Evolutionary conservation across 2,113 vertebrate genomes (phyloP).

Genomic region (Dromas ardeola): DNA sequence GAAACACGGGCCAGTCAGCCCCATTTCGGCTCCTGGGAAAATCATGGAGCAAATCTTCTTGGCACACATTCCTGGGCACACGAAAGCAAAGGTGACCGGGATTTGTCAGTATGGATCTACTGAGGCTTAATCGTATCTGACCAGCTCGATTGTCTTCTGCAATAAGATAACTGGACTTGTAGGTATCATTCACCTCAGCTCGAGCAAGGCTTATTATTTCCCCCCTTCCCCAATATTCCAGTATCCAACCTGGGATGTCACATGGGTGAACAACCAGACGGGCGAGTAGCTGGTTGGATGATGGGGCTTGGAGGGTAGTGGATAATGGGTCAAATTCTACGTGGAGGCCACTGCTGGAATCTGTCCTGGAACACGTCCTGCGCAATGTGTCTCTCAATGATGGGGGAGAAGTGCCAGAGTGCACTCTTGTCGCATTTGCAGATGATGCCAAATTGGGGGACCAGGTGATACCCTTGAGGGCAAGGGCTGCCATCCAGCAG

Average conservation of each 20-base stretch:
- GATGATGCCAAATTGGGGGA: not conserved
- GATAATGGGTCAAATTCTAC: not conserved
- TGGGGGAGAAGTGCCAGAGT: not conserved
- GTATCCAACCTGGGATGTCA: not conserved
- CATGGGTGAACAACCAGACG: not conserved
- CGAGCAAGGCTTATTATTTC: not conserved
- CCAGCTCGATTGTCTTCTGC: not conserved
- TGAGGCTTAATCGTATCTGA: not conserved
- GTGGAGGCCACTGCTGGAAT: not conserved
- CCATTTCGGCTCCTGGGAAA: not conserved
- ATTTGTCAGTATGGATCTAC: not conserved
- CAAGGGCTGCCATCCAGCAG: not conserved
- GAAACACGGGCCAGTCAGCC: not conserved
- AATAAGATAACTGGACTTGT: too few relatives aligned
- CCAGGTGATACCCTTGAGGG: not conserved
- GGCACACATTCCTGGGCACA: not conserved
- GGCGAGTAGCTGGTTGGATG: not conserved
- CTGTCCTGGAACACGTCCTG: not conserved
- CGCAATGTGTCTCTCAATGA: accelerated
- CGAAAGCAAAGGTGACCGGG: not conserved
- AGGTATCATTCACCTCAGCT: not conserved
- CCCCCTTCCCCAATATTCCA: not conserved
- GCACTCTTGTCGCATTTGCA: not conserved
- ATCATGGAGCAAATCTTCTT: not conserved
- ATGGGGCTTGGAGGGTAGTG: not conserved